Conservation (phyloP, 2,797 vertebrate genomes). For the Poecile montanus region DNA sequence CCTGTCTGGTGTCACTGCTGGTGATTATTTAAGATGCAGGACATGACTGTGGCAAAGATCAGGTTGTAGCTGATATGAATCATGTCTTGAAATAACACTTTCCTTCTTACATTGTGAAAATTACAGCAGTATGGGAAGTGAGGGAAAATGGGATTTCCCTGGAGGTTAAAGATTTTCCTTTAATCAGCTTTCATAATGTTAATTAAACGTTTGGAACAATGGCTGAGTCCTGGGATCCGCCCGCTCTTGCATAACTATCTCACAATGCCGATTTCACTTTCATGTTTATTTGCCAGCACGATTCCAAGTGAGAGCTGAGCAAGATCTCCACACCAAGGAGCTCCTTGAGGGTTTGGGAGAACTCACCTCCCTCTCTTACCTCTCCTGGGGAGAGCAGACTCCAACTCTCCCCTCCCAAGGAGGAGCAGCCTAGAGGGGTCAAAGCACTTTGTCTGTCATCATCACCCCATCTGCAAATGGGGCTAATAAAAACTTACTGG, state of each 20-base stretch:
- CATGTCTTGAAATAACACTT: slow-evolving; percentile 57
- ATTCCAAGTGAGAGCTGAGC: slow-evolving; percentile 1
- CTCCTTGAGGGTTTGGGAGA: not conserved
- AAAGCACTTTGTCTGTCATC: not conserved
- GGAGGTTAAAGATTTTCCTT: slow-evolving; percentile 72
- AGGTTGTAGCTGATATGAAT: slow-evolving; percentile 42
- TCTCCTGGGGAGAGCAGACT: not conserved
- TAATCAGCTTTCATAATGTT: slow-evolving; percentile 71
- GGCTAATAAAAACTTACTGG: slow-evolving; percentile 7
- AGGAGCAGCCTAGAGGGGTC: not conserved
- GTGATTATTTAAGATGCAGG: not conserved
- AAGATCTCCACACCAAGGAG: not conserved
- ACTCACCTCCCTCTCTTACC: not conserved
- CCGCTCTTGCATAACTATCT: slow-evolving; percentile 56
- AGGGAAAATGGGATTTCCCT: slow-evolving; percentile 67
- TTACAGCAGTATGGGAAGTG: slow-evolving; percentile 30
- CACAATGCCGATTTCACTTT: slow-evolving; percentile 63
- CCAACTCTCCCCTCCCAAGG: not conserved
- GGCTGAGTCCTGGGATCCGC: slow-evolving; percentile 41
- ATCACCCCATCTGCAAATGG: not conserved
- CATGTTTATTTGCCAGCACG: slow-evolving; percentile 48
- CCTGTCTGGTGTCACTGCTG: slow-evolving; percentile 1
- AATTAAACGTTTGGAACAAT: slow-evolving; percentile 69
- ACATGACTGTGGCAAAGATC: slow-evolving; percentile 51
- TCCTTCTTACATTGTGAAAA: slow-evolving; percentile 60